Evolutionary conservation across 2,113 vertebrate species (phyloP).

Genomic region (Pollimyrus isidori): DNA sequence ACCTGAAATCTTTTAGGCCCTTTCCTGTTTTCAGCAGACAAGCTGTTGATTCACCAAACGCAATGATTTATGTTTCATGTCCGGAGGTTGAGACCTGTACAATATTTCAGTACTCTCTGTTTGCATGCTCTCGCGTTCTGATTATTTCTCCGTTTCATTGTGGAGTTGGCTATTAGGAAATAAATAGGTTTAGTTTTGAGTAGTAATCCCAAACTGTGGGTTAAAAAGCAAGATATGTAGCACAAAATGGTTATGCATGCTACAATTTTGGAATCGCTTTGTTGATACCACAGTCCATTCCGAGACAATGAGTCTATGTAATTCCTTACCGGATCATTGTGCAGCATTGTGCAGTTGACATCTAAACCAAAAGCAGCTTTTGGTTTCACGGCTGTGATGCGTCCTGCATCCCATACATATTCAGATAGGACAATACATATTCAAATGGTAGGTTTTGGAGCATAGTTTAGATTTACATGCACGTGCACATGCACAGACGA

Average conservation of each 20-base stretch:
- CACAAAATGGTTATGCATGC: slow-evolving; percentile 24
- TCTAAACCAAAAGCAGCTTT: not conserved
- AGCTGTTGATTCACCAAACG: slow-evolving; percentile 26
- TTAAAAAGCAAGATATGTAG: slow-evolving; percentile 20
- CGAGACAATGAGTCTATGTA: slow-evolving; percentile 13
- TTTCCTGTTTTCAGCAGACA: slow-evolving; percentile 23
- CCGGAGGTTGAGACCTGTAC: slow-evolving; percentile 33
- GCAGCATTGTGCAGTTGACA: slow-evolving; percentile 15
- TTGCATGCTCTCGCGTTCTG: slow-evolving; percentile 25
- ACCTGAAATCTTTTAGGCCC: slow-evolving; percentile 15
- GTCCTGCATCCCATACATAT: not conserved
- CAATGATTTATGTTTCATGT: slow-evolving; percentile 33
- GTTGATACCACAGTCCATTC: slow-evolving; percentile 17
- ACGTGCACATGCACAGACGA: slow-evolving; percentile 7
- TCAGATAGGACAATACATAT: not conserved
- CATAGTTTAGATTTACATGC: slow-evolving; percentile 3
- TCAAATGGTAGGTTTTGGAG: not conserved
- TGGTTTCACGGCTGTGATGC: not conserved
- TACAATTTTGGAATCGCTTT: slow-evolving; percentile 19
- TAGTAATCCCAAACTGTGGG: slow-evolving; percentile 20
- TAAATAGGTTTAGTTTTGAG: slow-evolving; percentile 22
- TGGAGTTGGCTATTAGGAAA: slow-evolving; percentile 19
- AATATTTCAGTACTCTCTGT: slow-evolving; percentile 22
- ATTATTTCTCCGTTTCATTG: slow-evolving; percentile 19
- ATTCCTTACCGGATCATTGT: slow-evolving; percentile 18